phyloP scores from a whole-genome alignment of 2,113 vertebrate species.

The Xenopus tropicalis region DNA sequence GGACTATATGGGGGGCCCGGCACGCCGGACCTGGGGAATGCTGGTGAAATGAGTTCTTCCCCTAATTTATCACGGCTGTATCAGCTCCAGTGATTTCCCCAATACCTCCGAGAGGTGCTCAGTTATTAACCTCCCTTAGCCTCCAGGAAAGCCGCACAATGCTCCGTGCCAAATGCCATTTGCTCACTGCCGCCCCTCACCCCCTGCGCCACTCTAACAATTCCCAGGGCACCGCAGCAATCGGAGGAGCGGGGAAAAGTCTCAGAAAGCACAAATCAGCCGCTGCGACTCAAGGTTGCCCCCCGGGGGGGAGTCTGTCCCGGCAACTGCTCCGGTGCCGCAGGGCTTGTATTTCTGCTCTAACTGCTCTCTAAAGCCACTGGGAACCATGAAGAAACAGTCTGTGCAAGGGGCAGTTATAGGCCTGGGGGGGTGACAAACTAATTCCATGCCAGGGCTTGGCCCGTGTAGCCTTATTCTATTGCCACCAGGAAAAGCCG shows the following conservation, averaged over 20 bases:
- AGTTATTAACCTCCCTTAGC: slow-evolving; percentile 65
- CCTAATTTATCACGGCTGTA: slow-evolving; percentile 57
- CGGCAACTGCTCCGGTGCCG: neutral
- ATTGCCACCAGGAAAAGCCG: too few species aligned
- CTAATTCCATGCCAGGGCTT: too few species aligned
- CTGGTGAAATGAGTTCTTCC: slow-evolving; percentile 52
- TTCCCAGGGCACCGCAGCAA: slow-evolving; percentile 5
- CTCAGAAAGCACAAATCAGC: neutral
- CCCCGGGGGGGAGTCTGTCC: neutral
- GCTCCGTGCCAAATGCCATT: slow-evolving; percentile 38
- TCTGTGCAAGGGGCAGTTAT: too few species aligned
- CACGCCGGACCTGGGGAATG: neutral
- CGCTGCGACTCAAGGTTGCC: neutral
- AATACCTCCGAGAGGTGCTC: slow-evolving; percentile 47
- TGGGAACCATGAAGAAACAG: too few species aligned
- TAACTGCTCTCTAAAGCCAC: too few species aligned
- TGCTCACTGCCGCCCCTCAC: slow-evolving; percentile 36
- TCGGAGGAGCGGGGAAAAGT: neutral
- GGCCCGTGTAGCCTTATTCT: too few species aligned
- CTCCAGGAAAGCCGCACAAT: slow-evolving; percentile 48
- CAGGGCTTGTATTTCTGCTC: neutral
- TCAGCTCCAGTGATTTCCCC: slow-evolving; percentile 45
- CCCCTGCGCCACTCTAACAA: slow-evolving; percentile 1
- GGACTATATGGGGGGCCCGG: neutral
- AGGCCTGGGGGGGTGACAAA: too few species aligned